phyloP scores from a whole-genome alignment of 2,888 invertebrate species.

The Crossocerus cetratus region DNA sequence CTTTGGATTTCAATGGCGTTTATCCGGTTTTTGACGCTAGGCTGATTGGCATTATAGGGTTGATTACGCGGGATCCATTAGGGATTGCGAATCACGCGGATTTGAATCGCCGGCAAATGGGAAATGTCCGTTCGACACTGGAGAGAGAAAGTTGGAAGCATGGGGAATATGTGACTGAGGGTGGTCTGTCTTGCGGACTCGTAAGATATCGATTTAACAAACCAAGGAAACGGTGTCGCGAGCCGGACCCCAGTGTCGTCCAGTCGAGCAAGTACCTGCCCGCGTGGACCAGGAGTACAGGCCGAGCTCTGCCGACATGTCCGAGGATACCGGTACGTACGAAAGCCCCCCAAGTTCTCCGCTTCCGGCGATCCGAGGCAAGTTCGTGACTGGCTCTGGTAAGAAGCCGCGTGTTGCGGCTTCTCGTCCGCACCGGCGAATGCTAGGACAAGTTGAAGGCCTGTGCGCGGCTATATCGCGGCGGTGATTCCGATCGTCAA shows the following conservation, averaged over 20 bases:
- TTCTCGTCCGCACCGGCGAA: constrained; percentile 15
- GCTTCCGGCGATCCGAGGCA: not conserved
- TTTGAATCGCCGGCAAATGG: too few species aligned
- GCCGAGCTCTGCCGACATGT: constrained; percentile 39
- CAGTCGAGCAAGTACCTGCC: constrained; percentile 37
- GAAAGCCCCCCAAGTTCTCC: not conserved
- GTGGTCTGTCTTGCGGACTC: not conserved
- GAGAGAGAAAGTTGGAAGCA: too few species aligned
- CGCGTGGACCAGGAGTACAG: constrained; percentile 46
- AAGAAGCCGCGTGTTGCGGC: constrained; percentile 22
- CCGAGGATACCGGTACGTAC: constrained; percentile 58
- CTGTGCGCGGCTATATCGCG: constrained; percentile 10
- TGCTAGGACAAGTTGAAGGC: not conserved
- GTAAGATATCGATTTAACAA: constrained; percentile 58
- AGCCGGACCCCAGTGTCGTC: constrained; percentile 40
- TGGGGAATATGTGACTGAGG: not conserved
- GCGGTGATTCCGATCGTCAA: constrained; percentile 39
- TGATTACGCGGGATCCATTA: too few species aligned
- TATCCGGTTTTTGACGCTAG: too few species aligned
- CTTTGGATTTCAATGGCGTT: too few species aligned
- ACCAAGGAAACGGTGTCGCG: constrained; percentile 55
- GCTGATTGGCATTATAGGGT: too few species aligned
- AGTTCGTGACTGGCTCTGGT: constrained; percentile 51
- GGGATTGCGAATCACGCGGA: too few species aligned
- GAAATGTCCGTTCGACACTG: too few species aligned